Evolutionary conservation across 1,140 invertebrate species (phyloP), one percentile per base, ranked within the genome.

Genomic region (Marisa cornuarietis): DNA sequence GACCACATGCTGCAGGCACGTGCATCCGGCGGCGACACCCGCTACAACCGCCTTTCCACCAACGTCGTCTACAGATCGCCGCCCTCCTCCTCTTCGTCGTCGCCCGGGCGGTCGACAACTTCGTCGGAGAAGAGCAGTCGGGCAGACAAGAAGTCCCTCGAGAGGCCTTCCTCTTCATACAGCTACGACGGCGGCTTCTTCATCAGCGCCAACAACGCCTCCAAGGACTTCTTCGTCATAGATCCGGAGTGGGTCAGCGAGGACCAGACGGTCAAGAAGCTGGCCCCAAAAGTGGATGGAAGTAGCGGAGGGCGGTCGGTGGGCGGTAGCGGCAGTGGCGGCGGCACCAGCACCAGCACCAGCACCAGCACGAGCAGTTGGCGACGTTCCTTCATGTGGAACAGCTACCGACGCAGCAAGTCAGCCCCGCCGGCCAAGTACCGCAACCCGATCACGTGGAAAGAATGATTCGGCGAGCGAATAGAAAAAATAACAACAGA

Each of bases 101-200:
- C 78, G 22, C 62, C 78, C 16, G 71, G 78, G 1, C 71, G 58
- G 10, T 63, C 71, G 14, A 62, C 71, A 5, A 22, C 78, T 22
- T 26, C 52, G 49, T 26, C 31, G 51, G 71, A 54, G 71, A 26
- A 14, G 22, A 51, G 14, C 74, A 22, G 31, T 10, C 18, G 18
- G 22, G 20, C 6, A 4, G 52, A 22, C 16, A 24, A 22, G 22
- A 51, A 52, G 13, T 66, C 54, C 31, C 24, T 14, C 8, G 65
- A 54, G 22, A 18, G 52, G 13, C 65, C 71, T n/a, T 42, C 71
- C 52, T 73, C 58, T 0, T 52, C 78, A 20, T 79, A 79, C 71
- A 73, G 69, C 63, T 79, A 79, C 71, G 78, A 79, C 71, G 78
- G 78, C 71, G 78, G 78, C 58, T 62, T 79, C 71, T 79, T 79